Conservation (phyloP, 1,140 invertebrate species). For the Trachymyrmex septentrionalis region DNA sequence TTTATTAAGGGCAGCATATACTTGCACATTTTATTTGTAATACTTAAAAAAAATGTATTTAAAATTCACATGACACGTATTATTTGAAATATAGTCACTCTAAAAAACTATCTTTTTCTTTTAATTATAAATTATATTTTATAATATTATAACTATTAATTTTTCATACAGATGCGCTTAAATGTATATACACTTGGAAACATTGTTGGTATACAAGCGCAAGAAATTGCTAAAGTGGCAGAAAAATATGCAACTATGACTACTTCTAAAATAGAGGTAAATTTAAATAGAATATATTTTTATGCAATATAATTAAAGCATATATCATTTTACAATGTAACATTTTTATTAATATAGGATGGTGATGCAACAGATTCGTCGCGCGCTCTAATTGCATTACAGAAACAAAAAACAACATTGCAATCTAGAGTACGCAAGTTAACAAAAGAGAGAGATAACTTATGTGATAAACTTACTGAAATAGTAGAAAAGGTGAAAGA, state of each 20-base stretch:
- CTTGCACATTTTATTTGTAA: neutral
- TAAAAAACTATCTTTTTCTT: slow-evolving; percentile 21
- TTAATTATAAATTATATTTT: neutral
- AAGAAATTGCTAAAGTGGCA: slow-evolving; percentile 86
- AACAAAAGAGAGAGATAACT: slow-evolving; percentile 81
- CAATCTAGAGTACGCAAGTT: slow-evolving; percentile 85
- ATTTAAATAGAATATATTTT: slow-evolving; percentile 24
- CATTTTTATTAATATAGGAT: slow-evolving; percentile 71
- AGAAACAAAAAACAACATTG: slow-evolving; percentile 87
- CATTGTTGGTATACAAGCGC: slow-evolving; percentile 86
- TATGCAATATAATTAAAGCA: neutral
- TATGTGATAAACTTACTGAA: slow-evolving; percentile 80
- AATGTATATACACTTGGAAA: slow-evolving; percentile 84
- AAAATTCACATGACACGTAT: neutral
- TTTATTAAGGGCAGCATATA: neutral
- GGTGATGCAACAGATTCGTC: slow-evolving; percentile 49
- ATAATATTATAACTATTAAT: slow-evolving; percentile 8
- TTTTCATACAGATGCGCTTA: slow-evolving; percentile 75
- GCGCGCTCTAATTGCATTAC: slow-evolving; percentile 80
- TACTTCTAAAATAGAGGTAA: slow-evolving; percentile 75
- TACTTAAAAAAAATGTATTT: neutral
- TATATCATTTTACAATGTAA: neutral
- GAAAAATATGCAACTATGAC: slow-evolving; percentile 86
- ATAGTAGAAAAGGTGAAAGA: slow-evolving; percentile 74
- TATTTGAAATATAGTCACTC: neutral